Percentiles rank a stretch among this genome's conserved stretches.
Conservation (phyloP, 2,888 invertebrate genomes). For the Lepas anatifera region DNA sequence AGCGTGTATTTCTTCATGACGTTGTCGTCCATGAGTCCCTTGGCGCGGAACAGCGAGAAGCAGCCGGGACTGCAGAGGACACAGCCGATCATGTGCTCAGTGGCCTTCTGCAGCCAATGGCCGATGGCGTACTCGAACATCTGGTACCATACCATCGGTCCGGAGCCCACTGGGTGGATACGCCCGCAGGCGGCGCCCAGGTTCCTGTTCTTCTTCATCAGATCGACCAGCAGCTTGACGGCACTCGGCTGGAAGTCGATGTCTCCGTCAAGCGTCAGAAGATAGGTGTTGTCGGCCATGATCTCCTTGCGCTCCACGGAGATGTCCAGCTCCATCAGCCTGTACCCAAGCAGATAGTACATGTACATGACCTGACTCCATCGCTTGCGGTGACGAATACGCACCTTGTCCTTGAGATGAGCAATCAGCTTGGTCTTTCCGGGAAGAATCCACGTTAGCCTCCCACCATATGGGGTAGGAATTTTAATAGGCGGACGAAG, state of each 20-base stretch:
- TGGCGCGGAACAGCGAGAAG: constrained; percentile 92
- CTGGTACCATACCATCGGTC: constrained; percentile 99
- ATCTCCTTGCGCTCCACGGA: constrained; percentile 85
- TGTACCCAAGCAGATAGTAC: constrained; percentile 94
- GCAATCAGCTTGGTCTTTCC: constrained; percentile 96
- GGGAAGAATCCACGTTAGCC: constrained; percentile 85
- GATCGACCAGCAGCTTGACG: constrained; percentile 82
- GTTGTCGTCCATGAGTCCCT: constrained; percentile 97
- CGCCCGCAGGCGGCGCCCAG: constrained; percentile 96
- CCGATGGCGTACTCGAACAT: constrained; percentile 99
- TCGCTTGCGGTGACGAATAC: constrained; percentile 93
- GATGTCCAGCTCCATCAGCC: constrained; percentile 85
- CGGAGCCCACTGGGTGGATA: constrained; percentile 92
- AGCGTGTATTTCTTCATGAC: constrained; percentile 94
- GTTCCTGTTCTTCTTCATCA: constrained; percentile 96
- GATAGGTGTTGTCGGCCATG: constrained; percentile 90
- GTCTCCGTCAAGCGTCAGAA: constrained; percentile 91
- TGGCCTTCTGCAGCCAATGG: constrained; percentile 99
- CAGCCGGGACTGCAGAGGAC: constrained; percentile 98
- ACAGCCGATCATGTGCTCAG: constrained; percentile 99
- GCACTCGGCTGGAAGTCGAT: constrained; percentile 96
- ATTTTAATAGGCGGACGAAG: constrained; percentile 83
- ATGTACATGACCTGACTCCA: constrained; percentile 99
- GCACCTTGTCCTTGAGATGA: constrained; percentile 93
- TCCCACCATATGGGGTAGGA: constrained; percentile 94